Conservation (phyloP, 2,888 invertebrate species). For the Escarpia spicata region DNA sequence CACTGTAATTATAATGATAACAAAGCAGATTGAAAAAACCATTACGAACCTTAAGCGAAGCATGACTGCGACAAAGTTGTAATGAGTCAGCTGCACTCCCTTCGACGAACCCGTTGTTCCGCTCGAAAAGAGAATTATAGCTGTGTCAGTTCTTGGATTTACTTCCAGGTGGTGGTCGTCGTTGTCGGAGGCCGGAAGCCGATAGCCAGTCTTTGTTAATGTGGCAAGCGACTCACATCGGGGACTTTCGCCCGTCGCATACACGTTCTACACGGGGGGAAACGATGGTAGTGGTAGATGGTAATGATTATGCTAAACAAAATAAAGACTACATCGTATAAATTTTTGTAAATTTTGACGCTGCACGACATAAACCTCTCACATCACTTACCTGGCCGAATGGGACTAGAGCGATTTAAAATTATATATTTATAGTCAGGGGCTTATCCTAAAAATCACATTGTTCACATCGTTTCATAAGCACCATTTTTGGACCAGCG, state of each 20-base stretch:
- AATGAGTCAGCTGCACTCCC: slow-evolving; percentile 33
- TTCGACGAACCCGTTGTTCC: slow-evolving; percentile 37
- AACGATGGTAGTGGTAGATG: neutral
- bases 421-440: too few species aligned
- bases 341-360: too few species aligned
- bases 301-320: too few species aligned
- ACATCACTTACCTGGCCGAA: too few species aligned
- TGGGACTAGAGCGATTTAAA: too few species aligned
- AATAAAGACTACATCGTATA: too few species aligned
- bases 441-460: too few species aligned
- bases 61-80: slow-evolving; percentile 23
- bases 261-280: neutral
- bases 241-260: neutral
- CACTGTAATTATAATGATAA: neutral
- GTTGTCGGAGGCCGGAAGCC: neutral
- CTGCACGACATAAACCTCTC: too few species aligned
- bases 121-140: slow-evolving; percentile 36
- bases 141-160: slow-evolving; percentile 26
- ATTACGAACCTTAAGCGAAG: neutral
- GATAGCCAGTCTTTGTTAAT: neutral
- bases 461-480: too few species aligned
- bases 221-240: neutral
- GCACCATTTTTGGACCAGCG: too few species aligned
- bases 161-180: neutral
- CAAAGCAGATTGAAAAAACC: neutral